A percentile compares a stretch with the other conserved stretches of the same genome.
These are phyloP conservation scores for Coreius guichenoti DNA, from an alignment of 2,797 vertebrate genomes.

Conservation along the genomic window DNA sequence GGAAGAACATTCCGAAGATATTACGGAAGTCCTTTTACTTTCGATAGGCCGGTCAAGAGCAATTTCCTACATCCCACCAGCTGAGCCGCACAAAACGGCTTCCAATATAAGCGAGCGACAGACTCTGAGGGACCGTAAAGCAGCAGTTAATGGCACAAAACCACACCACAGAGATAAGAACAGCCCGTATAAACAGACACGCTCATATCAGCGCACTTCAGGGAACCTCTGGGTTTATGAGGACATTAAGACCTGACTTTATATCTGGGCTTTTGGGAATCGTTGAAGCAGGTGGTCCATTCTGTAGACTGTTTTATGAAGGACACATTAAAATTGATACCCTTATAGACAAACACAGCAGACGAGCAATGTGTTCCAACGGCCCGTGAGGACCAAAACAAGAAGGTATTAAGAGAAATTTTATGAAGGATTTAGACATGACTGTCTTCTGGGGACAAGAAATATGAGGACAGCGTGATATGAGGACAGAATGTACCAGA, in stretches of 20 bases:
- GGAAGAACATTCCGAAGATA: slow-evolving; percentile 34
- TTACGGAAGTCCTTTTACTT: slow-evolving; percentile 17
- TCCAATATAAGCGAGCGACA: slow-evolving; percentile 24
- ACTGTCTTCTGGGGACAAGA: slow-evolving; percentile 10
- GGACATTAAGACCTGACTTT: slow-evolving; percentile 45
- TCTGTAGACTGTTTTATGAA: slow-evolving; percentile 30
- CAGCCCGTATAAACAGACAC: slow-evolving; percentile 35
- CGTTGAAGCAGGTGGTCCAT: slow-evolving; percentile 23
- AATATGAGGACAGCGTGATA: background rate
- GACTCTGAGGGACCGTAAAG: slow-evolving; percentile 28
- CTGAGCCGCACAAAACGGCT: slow-evolving; percentile 25
- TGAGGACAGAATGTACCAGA: background rate
- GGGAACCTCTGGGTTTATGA: slow-evolving; percentile 45
- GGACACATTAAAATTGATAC: slow-evolving; percentile 29
- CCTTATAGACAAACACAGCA: slow-evolving; percentile 31
- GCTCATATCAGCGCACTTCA: slow-evolving; percentile 37
- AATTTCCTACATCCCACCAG: slow-evolving; percentile 40
- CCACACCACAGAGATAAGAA: slow-evolving; percentile 31
- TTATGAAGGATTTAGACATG: slow-evolving; percentile 30
- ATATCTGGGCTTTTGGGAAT: slow-evolving; percentile 31
- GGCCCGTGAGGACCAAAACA: slow-evolving; percentile 20
- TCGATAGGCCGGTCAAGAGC: slow-evolving; percentile 16
- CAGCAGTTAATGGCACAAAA: slow-evolving; percentile 44
- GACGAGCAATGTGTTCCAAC: background rate
- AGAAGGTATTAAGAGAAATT: slow-evolving; percentile 9